Conservation (phyloP, 2,113 vertebrate genomes). For the Siniperca knerii region DNA sequence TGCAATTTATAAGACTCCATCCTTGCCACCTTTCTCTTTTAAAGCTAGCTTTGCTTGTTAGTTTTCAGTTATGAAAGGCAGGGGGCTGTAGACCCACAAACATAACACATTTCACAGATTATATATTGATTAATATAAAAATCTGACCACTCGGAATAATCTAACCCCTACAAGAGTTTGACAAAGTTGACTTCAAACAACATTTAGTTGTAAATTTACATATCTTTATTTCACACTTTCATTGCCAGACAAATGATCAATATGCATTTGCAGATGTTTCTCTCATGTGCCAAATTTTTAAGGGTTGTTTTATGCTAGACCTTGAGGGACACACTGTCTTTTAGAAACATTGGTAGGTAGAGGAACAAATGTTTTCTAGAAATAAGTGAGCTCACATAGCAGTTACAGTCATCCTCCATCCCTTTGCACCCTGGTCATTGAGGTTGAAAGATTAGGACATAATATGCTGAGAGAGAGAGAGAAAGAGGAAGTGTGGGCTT, state of each 20-base stretch:
- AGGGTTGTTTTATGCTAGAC: neutral
- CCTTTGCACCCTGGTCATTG: slow-evolving; percentile 17
- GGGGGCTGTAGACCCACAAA: neutral
- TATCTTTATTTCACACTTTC: neutral
- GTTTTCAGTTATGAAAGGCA: slow-evolving; percentile 8
- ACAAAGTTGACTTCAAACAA: neutral
- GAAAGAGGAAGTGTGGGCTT: slow-evolving; percentile 44
- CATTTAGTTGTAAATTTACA: neutral
- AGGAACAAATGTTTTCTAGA: slow-evolving; percentile 21
- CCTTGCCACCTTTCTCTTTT: slow-evolving; percentile 1
- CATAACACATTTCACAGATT: neutral
- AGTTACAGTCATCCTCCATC: slow-evolving; percentile 31
- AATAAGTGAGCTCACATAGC: slow-evolving; percentile 27
- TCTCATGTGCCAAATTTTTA: neutral
- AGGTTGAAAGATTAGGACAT: slow-evolving; percentile 51
- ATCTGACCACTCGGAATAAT: neutral
- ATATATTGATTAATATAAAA: neutral
- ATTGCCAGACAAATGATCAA: neutral
- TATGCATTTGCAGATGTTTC: slow-evolving; percentile 4
- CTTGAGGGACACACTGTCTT: neutral
- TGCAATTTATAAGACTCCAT: slow-evolving; percentile 9
- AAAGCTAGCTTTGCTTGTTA: slow-evolving; percentile 14
- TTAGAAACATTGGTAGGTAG: slow-evolving; percentile 20
- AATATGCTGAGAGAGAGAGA: slow-evolving; percentile 59
- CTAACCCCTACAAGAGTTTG: neutral